These are phyloP conservation scores for Indicator indicator DNA, from an alignment of 2,113 vertebrate genomes.

Conservation along the genomic window DNA sequence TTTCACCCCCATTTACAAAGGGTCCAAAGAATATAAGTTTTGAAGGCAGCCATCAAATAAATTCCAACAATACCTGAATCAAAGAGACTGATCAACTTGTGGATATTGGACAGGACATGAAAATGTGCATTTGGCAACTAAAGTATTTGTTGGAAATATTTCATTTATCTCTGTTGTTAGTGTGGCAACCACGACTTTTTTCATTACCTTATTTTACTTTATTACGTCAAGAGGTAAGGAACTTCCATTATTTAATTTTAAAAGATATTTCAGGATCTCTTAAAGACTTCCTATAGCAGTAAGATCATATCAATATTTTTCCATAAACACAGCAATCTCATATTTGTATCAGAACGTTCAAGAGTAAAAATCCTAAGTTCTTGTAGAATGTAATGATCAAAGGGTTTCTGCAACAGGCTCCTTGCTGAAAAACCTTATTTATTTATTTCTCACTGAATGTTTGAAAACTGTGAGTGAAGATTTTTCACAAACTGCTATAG, in stretches of 20 bases:
- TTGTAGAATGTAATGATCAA: neutral
- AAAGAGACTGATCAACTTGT: constrained; percentile 19
- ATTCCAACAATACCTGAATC: constrained; percentile 22
- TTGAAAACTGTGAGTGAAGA: neutral
- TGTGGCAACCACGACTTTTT: neutral
- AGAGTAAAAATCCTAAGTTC: neutral
- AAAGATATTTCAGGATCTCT: constrained; percentile 4
- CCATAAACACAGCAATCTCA: neutral
- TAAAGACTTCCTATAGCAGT: neutral
- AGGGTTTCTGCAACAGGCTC: neutral
- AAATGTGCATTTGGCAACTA: constrained; percentile 3
- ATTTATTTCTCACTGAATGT: neutral
- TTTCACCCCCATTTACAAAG: constrained; percentile 34
- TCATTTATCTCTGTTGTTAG: neutral
- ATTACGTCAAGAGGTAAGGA: constrained; percentile 18
- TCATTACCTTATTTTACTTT: constrained; percentile 19
- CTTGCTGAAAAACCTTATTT: neutral
- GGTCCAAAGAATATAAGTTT: constrained; percentile 16
- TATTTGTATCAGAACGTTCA: neutral
- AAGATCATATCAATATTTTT: neutral
- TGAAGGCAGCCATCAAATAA: constrained; percentile 16
- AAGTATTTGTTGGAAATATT: constrained; percentile 36
- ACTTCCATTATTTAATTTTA: constrained; percentile 18
- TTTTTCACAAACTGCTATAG: neutral
- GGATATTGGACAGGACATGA: constrained; percentile 3